Conservation (phyloP, 2,888 invertebrate species). For the Fragum whitleyi region DNA sequence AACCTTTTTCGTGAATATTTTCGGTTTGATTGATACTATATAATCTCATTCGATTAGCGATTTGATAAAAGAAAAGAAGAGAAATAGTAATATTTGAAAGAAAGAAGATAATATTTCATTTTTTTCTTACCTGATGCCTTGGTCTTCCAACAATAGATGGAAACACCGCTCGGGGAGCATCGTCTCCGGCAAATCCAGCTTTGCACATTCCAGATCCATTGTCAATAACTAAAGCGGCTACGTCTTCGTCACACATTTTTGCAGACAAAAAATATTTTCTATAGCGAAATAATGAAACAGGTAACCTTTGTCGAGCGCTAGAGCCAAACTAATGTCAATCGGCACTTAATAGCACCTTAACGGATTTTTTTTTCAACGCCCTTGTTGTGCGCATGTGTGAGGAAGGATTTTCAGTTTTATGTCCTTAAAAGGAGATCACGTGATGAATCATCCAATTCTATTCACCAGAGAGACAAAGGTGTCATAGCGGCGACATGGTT, state of each 20-base stretch:
- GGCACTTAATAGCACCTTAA: neutral
- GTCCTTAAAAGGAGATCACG: neutral
- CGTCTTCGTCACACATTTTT: slow-evolving; percentile 75
- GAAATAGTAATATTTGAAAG: too few relatives aligned
- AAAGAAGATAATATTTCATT: too few relatives aligned
- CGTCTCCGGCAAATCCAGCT: slow-evolving; percentile 81
- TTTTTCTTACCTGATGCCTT: slow-evolving; percentile 75
- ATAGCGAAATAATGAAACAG: neutral
- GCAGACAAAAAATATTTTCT: neutral
- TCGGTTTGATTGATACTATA: too few relatives aligned
- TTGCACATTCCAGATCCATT: slow-evolving; percentile 91
- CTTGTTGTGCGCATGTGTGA: neutral
- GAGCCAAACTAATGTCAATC: too few relatives aligned
- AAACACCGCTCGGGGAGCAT: slow-evolving; percentile 79
- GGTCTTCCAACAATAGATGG: slow-evolving; percentile 79
- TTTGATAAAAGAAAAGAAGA: too few relatives aligned
- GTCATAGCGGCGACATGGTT: neutral
- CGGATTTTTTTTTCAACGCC: neutral
- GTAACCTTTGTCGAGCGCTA: too few relatives aligned
- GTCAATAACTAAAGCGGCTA: slow-evolving; percentile 88
- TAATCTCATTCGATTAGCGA: too few relatives aligned
- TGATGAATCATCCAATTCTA: neutral
- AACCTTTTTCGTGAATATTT: too few relatives aligned
- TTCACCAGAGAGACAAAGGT: neutral
- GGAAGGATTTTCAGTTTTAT: slow-evolving; percentile 1